phyloP scores from a whole-genome alignment of 2,888 invertebrate species.

The Carabus problematicus region DNA sequence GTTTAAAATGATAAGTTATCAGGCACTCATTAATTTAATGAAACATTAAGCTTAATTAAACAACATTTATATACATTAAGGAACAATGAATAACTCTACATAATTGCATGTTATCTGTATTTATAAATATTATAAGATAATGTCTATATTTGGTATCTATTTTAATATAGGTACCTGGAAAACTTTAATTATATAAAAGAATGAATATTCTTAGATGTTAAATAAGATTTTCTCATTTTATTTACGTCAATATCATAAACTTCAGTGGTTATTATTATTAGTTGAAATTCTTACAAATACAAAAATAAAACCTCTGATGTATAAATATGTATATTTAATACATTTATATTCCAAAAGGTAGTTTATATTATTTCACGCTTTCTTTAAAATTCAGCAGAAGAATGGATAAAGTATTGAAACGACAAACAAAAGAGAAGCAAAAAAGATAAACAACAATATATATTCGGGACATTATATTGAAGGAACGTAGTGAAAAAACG shows the following conservation, averaged over 20 bases:
- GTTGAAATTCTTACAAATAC: too few species aligned
- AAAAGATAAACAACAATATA: conserved; percentile 33
- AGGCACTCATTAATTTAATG: conserved; percentile 25
- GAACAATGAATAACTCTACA: not conserved
- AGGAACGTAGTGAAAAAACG: conserved; percentile 13
- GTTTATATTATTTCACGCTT: too few species aligned
- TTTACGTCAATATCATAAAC: too few species aligned
- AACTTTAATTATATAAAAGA: too few species aligned
- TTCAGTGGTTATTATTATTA: too few species aligned
- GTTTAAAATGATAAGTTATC: not conserved
- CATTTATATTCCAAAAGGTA: too few species aligned
- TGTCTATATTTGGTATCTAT: not conserved
- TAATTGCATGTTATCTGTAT: not conserved
- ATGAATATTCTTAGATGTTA: too few species aligned
- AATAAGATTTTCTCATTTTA: too few species aligned
- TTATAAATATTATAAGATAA: not conserved
- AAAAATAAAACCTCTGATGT: too few species aligned
- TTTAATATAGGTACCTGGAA: not conserved
- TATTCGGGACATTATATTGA: conserved; percentile 8
- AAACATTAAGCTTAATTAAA: conserved; percentile 34
- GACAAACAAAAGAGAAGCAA: conserved; percentile 16
- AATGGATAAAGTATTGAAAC: not conserved
- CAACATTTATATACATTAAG: not conserved
- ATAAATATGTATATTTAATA: too few species aligned
- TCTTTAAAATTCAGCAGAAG: not conserved